Base-by-base conservation (phyloP, 1,140 invertebrate species). In the Nautilus pompilius region DNA sequence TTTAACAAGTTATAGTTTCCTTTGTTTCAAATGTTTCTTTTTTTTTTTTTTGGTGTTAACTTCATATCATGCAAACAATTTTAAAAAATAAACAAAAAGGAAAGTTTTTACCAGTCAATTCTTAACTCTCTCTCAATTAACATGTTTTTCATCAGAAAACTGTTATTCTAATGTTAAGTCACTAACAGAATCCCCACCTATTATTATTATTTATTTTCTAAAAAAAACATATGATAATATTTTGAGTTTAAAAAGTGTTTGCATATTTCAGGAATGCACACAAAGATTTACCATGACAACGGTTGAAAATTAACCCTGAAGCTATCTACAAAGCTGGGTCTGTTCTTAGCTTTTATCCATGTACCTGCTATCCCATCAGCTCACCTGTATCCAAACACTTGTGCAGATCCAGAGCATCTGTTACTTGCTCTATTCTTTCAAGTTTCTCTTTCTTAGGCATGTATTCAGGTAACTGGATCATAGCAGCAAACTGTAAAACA, bases 391-490 rank as follows among this genome's bases (percentile, higher is more conserved):
- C 85, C 81, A 91, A 89, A 79, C 91, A 93, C 73, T 85, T 85
- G 41, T 84, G 84, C 65, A 93, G 83, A 74, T 92, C 90, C 65
- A 93, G 82, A 46, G 89, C 86, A 73, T 91, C 87, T 66, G 93
- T 88, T 67, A 93, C 90, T 75, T 91, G 87, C 76, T 93, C 90
- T 49, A 93, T 90, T 77, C 90, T 88, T 69, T 88, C 86, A 84
- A 90, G 87, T 80, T 93, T 92, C 75, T 92, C 89, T 34, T 85
- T 81, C 67, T 87, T 83, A 53, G 88, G 86, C 84, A 93, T 87
- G 33, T 86, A 87, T 73, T 93, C 90, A 32, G 91, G 90, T 78
- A 93, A 83, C 67, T 91, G 83, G 49, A 91, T 79, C 64, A 89
- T 79, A 10, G 90, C 89, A 22, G 89, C 87, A 74, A 90, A 91